Evolutionary conservation across 1,140 invertebrate genomes (phyloP).

Genomic region (Atta colombica): DNA sequence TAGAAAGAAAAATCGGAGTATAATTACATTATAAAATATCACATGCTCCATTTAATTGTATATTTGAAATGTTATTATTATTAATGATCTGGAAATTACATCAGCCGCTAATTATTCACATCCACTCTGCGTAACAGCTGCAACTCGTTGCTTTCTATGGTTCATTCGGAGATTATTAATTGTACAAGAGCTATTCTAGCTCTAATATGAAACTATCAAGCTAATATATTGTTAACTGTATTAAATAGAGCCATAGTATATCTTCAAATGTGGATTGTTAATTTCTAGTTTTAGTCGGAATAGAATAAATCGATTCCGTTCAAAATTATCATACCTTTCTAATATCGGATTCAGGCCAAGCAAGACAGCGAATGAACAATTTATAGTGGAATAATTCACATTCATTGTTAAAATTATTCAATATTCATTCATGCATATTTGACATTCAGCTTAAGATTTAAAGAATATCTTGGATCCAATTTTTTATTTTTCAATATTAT

Average conservation of each 20-base stretch:
- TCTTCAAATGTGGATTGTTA: conserved; percentile 46
- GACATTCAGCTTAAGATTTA: neutral
- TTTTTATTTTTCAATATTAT: neutral
- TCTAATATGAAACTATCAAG: conserved; percentile 68
- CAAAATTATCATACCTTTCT: neutral
- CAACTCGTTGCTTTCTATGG: conserved; percentile 75
- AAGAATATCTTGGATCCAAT: neutral
- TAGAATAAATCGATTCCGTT: neutral
- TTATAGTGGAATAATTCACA: neutral
- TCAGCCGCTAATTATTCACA: conserved; percentile 75
- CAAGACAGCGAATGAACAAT: neutral
- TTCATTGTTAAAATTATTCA: neutral
- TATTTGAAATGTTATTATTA: conserved; percentile 67
- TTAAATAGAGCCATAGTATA: conserved; percentile 33
- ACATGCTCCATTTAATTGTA: conserved; percentile 57
- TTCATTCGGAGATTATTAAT: conserved; percentile 75
- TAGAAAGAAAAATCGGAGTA: neutral
- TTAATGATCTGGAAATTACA: conserved; percentile 74
- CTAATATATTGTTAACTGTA: conserved; percentile 66
- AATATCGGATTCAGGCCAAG: neutral
- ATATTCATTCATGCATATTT: neutral
- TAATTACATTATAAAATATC: conserved; percentile 27
- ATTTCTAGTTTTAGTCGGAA: conserved; percentile 42
- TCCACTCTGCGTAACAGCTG: conserved; percentile 71
- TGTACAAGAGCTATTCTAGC: conserved; percentile 65